phyloP scores from a whole-genome alignment of 2,113 vertebrate genomes.

The Nothocercus nigrocapillus region DNA sequence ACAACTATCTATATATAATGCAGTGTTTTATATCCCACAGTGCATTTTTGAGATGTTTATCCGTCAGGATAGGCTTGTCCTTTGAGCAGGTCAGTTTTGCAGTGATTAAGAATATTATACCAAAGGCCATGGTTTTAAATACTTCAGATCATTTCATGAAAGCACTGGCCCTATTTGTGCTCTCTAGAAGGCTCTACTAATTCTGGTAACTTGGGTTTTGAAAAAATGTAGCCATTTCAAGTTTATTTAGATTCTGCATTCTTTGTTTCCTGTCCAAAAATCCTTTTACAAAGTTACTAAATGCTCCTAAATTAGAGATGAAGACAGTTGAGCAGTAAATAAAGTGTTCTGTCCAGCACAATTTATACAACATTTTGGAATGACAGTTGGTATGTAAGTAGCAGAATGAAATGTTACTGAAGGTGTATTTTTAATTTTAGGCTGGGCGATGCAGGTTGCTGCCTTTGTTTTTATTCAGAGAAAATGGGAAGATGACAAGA shows the following conservation, averaged over 20 bases:
- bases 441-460: conserved; percentile 98
- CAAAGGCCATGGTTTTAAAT: not conserved
- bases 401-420: conserved; percentile 23
- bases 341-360: not conserved
- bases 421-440: conserved; percentile 71
- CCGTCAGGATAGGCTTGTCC: not conserved
- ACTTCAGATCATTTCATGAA: not conserved
- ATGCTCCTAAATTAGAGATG: not conserved
- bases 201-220: not conserved
- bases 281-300: not conserved
- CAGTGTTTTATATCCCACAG: not conserved
- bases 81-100: not conserved
- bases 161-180: not conserved
- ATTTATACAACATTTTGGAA: not conserved
- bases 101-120: not conserved
- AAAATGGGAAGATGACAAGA: conserved; percentile 92
- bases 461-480: conserved; percentile 94
- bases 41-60: not conserved
- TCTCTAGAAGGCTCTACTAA: not conserved
- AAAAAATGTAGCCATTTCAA: not conserved
- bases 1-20: not conserved
- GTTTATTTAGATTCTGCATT: not conserved
- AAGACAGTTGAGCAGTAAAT: not conserved
- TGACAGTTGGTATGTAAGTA: not conserved
- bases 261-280: not conserved